These are phyloP conservation scores for Vulpes lagopus DNA, from an alignment of 2,113 vertebrate genomes.

Conservation along the genomic window DNA sequence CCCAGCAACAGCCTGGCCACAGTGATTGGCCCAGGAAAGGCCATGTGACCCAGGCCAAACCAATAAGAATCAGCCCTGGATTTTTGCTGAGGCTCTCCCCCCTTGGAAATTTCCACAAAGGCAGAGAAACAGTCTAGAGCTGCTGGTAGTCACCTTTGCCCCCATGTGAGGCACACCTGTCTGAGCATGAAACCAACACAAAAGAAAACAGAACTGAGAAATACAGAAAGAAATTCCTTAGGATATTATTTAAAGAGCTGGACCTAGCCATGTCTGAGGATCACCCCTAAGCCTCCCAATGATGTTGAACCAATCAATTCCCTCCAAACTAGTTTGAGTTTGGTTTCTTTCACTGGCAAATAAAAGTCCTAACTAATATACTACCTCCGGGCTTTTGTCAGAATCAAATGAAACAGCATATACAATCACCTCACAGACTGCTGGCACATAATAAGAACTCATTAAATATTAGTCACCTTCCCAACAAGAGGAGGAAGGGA, in stretches of 20 bases:
- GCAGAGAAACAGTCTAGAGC: background rate
- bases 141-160: background rate
- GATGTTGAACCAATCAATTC: background rate
- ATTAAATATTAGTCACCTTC: constrained; percentile 80
- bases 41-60: background rate
- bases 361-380: constrained; percentile 21
- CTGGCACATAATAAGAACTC: constrained; percentile 58
- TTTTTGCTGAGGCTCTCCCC: background rate
- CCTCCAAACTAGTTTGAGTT: background rate
- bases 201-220: background rate
- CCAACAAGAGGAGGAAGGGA: constrained; percentile 62
- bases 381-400: constrained; percentile 36
- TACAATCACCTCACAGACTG: constrained; percentile 39
- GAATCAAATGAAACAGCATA: constrained; percentile 74
- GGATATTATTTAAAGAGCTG: background rate
- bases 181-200: background rate
- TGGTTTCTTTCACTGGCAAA: constrained; percentile 30
- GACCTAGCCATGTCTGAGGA: background rate
- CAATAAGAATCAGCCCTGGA: background rate
- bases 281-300: background rate
- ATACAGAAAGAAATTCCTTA: background rate
- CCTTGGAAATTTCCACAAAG: background rate
- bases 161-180: background rate
- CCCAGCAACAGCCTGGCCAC: background rate
- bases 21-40: background rate